A percentile compares a stretch with the other conserved stretches of the same genome.
Evolutionary conservation across 2,888 invertebrate genomes (phyloP).

Genomic region (Endomychus coccineus): DNA sequence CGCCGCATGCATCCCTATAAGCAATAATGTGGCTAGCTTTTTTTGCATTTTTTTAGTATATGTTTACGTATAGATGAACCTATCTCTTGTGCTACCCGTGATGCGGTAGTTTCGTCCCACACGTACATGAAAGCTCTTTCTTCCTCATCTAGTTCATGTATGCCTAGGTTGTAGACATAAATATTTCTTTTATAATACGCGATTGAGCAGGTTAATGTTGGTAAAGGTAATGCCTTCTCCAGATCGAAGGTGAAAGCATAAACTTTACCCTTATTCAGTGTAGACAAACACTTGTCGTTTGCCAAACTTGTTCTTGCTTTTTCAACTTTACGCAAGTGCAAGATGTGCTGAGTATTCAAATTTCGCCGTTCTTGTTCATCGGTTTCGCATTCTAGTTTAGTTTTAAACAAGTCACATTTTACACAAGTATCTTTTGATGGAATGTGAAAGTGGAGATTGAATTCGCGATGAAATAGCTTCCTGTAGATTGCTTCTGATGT

Average conservation of each 20-base stretch:
- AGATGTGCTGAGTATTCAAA: slow-evolving; percentile 6
- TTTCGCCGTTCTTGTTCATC: slow-evolving; percentile 4
- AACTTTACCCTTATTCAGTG: slow-evolving; percentile 1
- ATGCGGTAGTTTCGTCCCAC: too few species aligned
- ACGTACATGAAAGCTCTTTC: too few species aligned
- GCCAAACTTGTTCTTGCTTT: slow-evolving; percentile 9
- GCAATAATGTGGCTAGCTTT: too few species aligned
- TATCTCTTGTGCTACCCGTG: too few species aligned
- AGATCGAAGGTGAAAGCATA: slow-evolving; percentile 17
- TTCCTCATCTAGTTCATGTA: too few species aligned
- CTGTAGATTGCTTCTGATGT: slow-evolving; percentile 19
- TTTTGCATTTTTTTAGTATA: too few species aligned
- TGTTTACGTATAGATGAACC: too few species aligned
- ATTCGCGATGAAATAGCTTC: slow-evolving; percentile 18
- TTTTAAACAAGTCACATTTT: slow-evolving; percentile 18
- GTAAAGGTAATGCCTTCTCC: slow-evolving; percentile 18
- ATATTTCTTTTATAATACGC: slow-evolving; percentile 29
- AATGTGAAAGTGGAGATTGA: slow-evolving; percentile 19
- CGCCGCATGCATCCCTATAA: too few species aligned
- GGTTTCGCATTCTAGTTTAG: slow-evolving; percentile 2
- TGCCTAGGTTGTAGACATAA: slow-evolving; percentile 10
- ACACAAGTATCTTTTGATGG: slow-evolving; percentile 18
- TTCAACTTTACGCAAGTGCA: slow-evolving; percentile 14
- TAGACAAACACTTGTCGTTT: slow-evolving; percentile 4
- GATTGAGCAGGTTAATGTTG: slow-evolving; percentile 25